Evolutionary conservation across 1,140 invertebrate species (phyloP), one percentile per base, ranked within the genome.

Genomic region (Drosophila sp.): DNA sequence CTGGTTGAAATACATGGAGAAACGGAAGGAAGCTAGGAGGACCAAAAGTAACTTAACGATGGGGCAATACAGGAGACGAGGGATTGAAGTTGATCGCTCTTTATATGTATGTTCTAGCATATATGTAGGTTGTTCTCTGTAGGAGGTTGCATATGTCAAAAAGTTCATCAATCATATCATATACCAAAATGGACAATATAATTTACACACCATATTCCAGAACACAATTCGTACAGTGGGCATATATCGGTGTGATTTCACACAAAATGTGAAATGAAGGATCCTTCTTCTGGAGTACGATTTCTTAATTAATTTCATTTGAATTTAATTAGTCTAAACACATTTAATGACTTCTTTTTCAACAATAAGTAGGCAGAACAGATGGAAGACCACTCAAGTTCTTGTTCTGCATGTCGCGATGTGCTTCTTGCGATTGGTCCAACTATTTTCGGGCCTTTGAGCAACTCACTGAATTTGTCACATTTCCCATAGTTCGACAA

Each of bases 81-180:
- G 44, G 44, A 50, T 23, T 55, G 35, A 55, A 29, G 54, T 73
- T 73, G 67, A 73, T 73, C 71, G 61, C 44, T 50, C 44, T 50
- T 50, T 50, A 50, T 50, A 50, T 27, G 5, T 54, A 27, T 54
- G 3, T 54, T 29, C 25, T 6, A 4, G 23, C 23, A 8, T 33
- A 7, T 33, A 57, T 30, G 17, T 57, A n/a, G 6, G 55, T 57
- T 17, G 44, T 25, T 27, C 23, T 38, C 17, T 27, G 27, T 50
- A 27, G 44, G 44, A 27, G 44, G 44, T 50, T 58, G 56, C 23
- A 56, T 58, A 58, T 58, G 56, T 58, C 56, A 23, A 58, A 77
- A 78, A 75, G 76, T 78, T 78, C 76, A 78, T 78, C 76, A 78
- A 78, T 78, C 76, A 78, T 75, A 64, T 77, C 71, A 70, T 76